Evolutionary conservation across 30 jellyfish, hydroid and myxozoan species (phyloP).

Genomic region (Turritopsis dohrnii): DNA sequence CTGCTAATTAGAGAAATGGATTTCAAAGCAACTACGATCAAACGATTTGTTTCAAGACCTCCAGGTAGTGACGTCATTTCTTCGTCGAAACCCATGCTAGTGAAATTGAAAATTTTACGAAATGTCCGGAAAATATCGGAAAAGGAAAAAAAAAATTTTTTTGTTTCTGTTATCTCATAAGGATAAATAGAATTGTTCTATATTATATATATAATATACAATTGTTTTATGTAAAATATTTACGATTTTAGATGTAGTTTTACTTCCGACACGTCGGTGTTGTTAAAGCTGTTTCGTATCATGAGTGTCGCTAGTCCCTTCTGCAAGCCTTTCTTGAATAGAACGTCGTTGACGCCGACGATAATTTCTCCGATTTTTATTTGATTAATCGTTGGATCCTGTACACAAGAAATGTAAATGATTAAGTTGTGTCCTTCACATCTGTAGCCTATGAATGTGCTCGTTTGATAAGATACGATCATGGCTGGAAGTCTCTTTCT

Average conservation of each 20-base stretch:
- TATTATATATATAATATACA: no score
- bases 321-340: constrained; percentile 9
- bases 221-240: neutral
- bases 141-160: neutral
- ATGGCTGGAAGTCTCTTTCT: no score
- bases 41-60: neutral
- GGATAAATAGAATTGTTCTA: neutral
- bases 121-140: no score
- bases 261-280: constrained; percentile 1
- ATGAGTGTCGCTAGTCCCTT: constrained; percentile 24
- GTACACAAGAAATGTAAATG: neutral
- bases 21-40: neutral
- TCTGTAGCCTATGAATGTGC: no score
- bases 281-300: neutral
- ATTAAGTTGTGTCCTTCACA: neutral
- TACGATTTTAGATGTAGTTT: constrained; percentile 5
- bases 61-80: no score
- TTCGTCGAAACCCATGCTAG: no score
- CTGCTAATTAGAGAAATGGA: neutral
- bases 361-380: constrained; percentile 29
- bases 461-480: no score
- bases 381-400: neutral
- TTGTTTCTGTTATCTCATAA: neutral
- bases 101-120: neutral
- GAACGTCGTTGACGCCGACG: constrained; percentile 8